These are phyloP conservation scores for Nemopilema nomurai DNA, from an alignment of 30 jellyfish, hydroid and myxozoan genomes.

Conservation along the genomic window DNA sequence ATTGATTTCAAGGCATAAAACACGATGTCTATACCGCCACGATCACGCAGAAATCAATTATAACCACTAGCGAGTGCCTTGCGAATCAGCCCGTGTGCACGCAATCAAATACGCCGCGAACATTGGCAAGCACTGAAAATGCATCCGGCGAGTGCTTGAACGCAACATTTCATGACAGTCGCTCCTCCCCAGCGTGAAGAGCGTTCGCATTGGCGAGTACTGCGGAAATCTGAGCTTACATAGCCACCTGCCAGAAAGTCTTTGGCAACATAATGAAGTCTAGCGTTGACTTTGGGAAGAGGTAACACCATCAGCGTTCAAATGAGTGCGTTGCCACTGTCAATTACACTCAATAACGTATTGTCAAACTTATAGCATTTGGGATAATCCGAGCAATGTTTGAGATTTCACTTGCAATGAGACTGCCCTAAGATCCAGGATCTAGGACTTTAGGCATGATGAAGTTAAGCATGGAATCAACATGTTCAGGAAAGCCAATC, in stretches of 20 bases:
- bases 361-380: background rate
- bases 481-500: background rate
- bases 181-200: background rate
- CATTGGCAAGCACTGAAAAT: background rate
- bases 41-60: too few relatives aligned
- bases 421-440: background rate
- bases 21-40: too few relatives aligned
- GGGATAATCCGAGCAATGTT: background rate
- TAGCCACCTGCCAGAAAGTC: background rate
- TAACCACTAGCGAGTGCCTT: too few relatives aligned
- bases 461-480: background rate
- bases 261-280: background rate
- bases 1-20: too few relatives aligned
- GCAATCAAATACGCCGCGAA: too few relatives aligned
- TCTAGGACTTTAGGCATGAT: background rate
- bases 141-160: background rate
- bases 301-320: background rate
- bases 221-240: background rate
- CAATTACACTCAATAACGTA: background rate
- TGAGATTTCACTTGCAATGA: background rate
- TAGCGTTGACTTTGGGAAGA: background rate
- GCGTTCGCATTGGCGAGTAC: background rate
- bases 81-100: too few relatives aligned
- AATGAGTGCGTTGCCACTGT: background rate
- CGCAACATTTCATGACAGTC: background rate